A percentile compares a stretch with the other conserved stretches of the same genome.
Evolutionary conservation across 2,113 vertebrate genomes (phyloP).

Genomic region (Myiozetetes cayanensis): DNA sequence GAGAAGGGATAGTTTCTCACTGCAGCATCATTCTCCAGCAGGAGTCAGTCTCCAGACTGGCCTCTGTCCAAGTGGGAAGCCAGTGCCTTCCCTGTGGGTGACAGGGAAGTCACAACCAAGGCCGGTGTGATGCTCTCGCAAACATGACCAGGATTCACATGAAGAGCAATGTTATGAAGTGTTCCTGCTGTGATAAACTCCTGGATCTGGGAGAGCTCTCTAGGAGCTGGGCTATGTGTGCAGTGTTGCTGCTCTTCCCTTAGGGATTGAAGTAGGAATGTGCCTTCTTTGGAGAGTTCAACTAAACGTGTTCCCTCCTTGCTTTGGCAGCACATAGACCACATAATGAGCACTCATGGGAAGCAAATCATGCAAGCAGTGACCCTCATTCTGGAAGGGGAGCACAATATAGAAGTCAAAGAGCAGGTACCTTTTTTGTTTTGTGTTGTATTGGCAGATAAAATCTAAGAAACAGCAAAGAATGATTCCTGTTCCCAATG

Average conservation of each 20-base stretch:
- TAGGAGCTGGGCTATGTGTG: not conserved
- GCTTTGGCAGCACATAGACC: conserved; percentile 92
- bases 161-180: not conserved
- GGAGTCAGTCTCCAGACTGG: not conserved
- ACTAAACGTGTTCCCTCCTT: conserved; percentile 59
- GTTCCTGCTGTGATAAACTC: not conserved
- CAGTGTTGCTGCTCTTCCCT: not conserved
- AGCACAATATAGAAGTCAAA: conserved; percentile 95
- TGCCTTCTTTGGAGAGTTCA: not conserved
- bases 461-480: not conserved
- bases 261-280: not conserved
- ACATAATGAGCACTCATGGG: conserved; percentile 97
- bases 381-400: conserved; percentile 97
- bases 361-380: conserved; percentile 99
- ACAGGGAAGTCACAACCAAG: not conserved
- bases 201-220: not conserved
- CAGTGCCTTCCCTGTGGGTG: not conserved
- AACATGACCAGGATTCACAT: not conserved
- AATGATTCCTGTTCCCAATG: not conserved
- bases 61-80: not conserved
- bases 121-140: not conserved
- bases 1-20: not conserved
- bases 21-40: not conserved
- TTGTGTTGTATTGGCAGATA: not conserved
- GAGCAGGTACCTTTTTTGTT: conserved; percentile 85